phyloP scores from a whole-genome alignment of 1,140 invertebrate genomes.

The Zaprionus taronus region DNA sequence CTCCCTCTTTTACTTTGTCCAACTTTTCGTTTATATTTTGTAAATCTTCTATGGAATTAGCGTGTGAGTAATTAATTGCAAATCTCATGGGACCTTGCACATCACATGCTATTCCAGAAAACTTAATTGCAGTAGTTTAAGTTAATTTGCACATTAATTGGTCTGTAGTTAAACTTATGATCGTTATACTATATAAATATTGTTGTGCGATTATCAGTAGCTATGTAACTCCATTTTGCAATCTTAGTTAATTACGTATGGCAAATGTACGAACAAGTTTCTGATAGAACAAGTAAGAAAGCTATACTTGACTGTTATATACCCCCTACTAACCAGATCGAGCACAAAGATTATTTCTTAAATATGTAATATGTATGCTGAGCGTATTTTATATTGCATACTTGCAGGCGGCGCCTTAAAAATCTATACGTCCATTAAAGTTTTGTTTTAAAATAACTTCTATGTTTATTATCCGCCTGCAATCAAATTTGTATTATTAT shows the following conservation, averaged over 20 bases:
- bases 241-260: neutral
- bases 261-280: neutral
- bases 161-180: neutral
- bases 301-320: no score
- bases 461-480: no score
- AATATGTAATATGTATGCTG: no score
- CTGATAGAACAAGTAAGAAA: neutral
- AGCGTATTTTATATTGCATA: no score
- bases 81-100: constrained; percentile 17
- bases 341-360: no score
- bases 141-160: neutral
- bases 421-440: no score
- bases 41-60: neutral
- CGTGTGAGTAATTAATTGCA: constrained; percentile 15
- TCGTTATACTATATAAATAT: neutral
- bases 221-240: neutral
- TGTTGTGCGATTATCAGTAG: neutral
- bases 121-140: neutral
- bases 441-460: no score
- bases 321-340: no score
- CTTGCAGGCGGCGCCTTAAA: no score
- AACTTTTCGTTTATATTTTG: no score
- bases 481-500: no score
- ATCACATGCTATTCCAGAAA: constrained; percentile 1
- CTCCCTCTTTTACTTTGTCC: neutral